Evolutionary conservation across 2,113 vertebrate genomes (phyloP).

Genomic region (Rallus limicola): DNA sequence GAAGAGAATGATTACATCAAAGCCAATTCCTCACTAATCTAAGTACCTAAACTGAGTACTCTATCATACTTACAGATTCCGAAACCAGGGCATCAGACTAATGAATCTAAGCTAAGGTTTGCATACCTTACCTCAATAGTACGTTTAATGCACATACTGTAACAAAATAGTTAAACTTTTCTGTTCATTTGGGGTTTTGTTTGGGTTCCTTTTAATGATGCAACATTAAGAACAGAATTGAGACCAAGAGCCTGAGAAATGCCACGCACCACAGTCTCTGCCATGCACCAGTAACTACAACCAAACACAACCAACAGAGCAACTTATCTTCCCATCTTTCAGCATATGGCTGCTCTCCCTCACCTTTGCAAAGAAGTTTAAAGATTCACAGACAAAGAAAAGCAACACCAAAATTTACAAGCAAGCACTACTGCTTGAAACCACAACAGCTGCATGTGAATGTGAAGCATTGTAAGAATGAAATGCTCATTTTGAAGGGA

Average conservation of each 20-base stretch:
- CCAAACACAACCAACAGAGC: neutral
- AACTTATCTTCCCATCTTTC: neutral
- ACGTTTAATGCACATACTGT: neutral
- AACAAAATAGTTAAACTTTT: neutral
- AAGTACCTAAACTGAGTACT: neutral
- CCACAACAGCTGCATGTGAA: neutral
- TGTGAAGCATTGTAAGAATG: neutral
- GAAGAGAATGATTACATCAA: neutral
- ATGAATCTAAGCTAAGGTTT: neutral
- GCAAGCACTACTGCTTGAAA: neutral
- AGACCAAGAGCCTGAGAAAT: neutral
- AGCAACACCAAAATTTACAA: neutral
- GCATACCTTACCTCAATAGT: neutral
- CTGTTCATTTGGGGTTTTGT: no score
- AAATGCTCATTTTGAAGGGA: neutral
- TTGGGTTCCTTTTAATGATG: neutral
- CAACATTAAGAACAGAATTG: neutral
- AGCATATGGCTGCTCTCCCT: neutral
- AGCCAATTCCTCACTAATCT: neutral
- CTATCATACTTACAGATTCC: neutral
- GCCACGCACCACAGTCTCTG: neutral
- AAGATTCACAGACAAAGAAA: neutral
- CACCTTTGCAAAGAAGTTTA: neutral
- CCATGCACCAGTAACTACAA: neutral
- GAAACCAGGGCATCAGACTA: neutral